Evolutionary conservation across 1,140 invertebrate species (phyloP).

Genomic region (Wiebesia pumilae): DNA sequence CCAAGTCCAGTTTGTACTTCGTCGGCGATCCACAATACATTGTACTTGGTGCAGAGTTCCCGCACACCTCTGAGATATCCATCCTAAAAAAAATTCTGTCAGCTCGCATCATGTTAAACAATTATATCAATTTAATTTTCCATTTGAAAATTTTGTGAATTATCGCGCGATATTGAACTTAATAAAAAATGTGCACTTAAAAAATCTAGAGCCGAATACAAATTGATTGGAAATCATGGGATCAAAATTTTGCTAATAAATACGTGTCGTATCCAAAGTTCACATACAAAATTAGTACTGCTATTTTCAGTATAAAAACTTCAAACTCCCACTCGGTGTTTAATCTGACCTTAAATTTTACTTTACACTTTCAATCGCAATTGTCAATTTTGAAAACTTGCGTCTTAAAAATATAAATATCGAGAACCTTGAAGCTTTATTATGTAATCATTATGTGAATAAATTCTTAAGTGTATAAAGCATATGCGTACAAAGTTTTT

Average conservation of each 20-base stretch:
- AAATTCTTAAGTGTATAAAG: neutral
- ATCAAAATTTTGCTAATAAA: neutral
- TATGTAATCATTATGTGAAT: neutral
- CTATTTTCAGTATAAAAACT: neutral
- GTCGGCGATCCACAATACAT: conserved; percentile 98
- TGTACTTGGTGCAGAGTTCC: conserved; percentile 93
- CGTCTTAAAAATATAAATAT: neutral
- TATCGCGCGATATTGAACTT: neutral
- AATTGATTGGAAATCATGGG: neutral
- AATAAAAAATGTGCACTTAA: neutral
- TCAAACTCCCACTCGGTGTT: neutral
- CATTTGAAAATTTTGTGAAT: neutral
- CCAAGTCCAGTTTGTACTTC: conserved; percentile 97
- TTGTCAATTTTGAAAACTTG: neutral
- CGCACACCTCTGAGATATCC: conserved; percentile 93
- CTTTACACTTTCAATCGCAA: neutral
- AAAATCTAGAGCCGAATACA: neutral
- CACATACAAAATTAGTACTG: neutral
- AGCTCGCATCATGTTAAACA: neutral
- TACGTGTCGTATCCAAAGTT: neutral
- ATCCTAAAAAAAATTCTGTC: conserved; percentile 68
- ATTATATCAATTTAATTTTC: neutral
- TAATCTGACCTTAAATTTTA: neutral
- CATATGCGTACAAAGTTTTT: neutral
- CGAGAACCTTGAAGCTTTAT: neutral